Base-by-base conservation (phyloP, 2,888 invertebrate species). In the Epinotia demarniana region DNA sequence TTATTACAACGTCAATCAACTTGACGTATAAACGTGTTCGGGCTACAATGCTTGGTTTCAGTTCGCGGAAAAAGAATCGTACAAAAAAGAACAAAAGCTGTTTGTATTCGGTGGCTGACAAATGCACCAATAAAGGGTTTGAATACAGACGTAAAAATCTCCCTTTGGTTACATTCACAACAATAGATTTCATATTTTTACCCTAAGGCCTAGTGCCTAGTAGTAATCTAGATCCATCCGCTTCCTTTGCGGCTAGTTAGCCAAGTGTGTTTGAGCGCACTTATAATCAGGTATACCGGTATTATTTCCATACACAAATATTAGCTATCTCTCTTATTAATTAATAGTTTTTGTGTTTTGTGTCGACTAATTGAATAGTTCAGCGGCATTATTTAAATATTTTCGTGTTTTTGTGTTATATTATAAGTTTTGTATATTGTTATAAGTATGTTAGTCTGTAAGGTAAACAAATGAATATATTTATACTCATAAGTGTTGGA, bases 21-120 rank as follows among this genome's bases (percentile, higher is more conserved):
- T 8, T 39, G 67, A 55, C 57, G 39, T 19, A 55, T 67, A 23
- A 23, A 68, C 39, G 39, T 68, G 67, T 39, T 39, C 16, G 19
- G 19, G 16, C 49, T 27, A 4, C 16, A 16, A 49, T 6, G 64
- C 5, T 49, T 23, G 23, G 64, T 16, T 64, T 53, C 27, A 11
- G 49, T 53, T 53, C 23, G 27, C 12, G 27, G 53, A 12, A 46
- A 64, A 64, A 23, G 16, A 43, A 8, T 23, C 46, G 23, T 23
- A n/a, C 23, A 27, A 64, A 64, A 23, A 3, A 9, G 23, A 46
- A 49, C 23, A n/a, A 64, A 27, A 49, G n/a, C 16, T 49, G 3
- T 49, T 46, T 49, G 64, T 27, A 49, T 49, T 27, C 13, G 33
- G 16, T 49, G 23, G 9, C 16, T 49, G 49, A 16, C 3, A 64